Evolutionary conservation across 37 sponge, comb jelly and placozoan genomes (phyloP).

Genomic region (Axinella damicornis): DNA sequence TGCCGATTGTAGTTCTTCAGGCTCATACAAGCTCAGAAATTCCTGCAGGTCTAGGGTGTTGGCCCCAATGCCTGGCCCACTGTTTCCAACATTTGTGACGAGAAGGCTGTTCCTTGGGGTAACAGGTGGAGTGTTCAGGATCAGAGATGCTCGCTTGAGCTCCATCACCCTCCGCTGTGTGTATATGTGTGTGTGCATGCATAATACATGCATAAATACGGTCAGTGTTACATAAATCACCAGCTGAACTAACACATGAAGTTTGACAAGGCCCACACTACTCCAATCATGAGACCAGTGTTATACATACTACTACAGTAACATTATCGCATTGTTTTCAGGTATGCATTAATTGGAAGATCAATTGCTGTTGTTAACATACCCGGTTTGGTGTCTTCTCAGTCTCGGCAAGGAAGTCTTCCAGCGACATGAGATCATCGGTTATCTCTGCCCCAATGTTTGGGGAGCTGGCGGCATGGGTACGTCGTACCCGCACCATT

Average conservation of each 20-base stretch:
- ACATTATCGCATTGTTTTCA: no score
- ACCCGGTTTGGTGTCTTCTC: constrained; percentile 78
- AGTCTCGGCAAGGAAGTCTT: constrained; percentile 81
- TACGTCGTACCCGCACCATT: not conserved
- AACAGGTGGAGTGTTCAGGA: constrained; percentile 30
- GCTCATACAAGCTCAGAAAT: constrained; percentile 31
- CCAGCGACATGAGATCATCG: constrained; percentile 70
- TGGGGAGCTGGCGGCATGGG: not conserved
- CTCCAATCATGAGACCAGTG: no score
- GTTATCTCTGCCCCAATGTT: constrained; percentile 6
- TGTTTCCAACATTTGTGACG: constrained; percentile 2
- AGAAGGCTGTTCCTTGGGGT: constrained; percentile 61
- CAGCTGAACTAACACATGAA: no score
- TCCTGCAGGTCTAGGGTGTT: constrained; percentile 45
- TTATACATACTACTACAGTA: no score
- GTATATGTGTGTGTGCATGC: no score
- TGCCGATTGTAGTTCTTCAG: not conserved
- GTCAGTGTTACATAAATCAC: no score
- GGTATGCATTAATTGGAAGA: no score
- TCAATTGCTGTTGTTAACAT: not conserved
- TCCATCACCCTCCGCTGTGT: constrained; percentile 63
- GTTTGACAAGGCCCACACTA: no score
- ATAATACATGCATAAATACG: no score
- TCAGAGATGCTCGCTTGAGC: constrained; percentile 65
- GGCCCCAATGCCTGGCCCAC: not conserved